Percentiles rank a stretch among this genome's conserved stretches.
Evolutionary conservation across 2,888 invertebrate species (phyloP).

Genomic region (Drosophila cognata): DNA sequence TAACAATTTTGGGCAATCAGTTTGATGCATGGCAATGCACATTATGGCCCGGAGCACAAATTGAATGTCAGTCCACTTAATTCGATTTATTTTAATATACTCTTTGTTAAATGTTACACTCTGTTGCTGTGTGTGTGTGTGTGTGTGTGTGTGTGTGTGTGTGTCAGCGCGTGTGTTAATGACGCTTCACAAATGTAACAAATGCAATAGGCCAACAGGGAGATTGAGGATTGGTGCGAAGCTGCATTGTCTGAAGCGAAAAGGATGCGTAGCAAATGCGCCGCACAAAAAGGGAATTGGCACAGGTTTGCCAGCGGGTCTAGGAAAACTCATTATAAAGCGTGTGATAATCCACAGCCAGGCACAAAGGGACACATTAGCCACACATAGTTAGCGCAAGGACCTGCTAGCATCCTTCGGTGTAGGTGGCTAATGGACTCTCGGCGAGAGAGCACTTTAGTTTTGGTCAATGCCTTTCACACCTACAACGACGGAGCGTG

Average conservation of each 20-base stretch:
- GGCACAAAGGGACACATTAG: constrained; percentile 72
- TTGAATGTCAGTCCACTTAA: constrained; percentile 69
- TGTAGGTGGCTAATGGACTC: constrained; percentile 75
- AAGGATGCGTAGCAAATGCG: constrained; percentile 69
- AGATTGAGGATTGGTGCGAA: constrained; percentile 32
- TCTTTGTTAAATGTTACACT: constrained; percentile 32
- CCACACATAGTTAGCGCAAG: constrained; percentile 80
- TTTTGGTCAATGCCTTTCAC: constrained; percentile 76
- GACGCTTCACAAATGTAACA: constrained; percentile 60
- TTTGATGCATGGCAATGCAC: constrained; percentile 32
- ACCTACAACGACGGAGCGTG: constrained; percentile 70
- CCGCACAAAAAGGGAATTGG: constrained; percentile 60
- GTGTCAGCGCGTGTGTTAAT: constrained; percentile 61
- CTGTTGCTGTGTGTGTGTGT: constrained; percentile 15
- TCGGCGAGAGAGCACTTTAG: constrained; percentile 61
- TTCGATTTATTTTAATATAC: constrained; percentile 70
- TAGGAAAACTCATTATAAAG: constrained; percentile 67
- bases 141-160: not conserved
- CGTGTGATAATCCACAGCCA: constrained; percentile 79
- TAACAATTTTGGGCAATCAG: constrained; percentile 25
- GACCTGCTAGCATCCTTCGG: constrained; percentile 50
- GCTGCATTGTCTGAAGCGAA: constrained; percentile 49
- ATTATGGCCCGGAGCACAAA: constrained; percentile 58
- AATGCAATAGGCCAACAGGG: constrained; percentile 13
- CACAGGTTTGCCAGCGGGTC: constrained; percentile 78